A percentile compares a stretch with the other conserved stretches of the same genome.
Evolutionary conservation across 2,797 vertebrate genomes (phyloP).

Genomic region (Dicrostonyx torquatus): DNA sequence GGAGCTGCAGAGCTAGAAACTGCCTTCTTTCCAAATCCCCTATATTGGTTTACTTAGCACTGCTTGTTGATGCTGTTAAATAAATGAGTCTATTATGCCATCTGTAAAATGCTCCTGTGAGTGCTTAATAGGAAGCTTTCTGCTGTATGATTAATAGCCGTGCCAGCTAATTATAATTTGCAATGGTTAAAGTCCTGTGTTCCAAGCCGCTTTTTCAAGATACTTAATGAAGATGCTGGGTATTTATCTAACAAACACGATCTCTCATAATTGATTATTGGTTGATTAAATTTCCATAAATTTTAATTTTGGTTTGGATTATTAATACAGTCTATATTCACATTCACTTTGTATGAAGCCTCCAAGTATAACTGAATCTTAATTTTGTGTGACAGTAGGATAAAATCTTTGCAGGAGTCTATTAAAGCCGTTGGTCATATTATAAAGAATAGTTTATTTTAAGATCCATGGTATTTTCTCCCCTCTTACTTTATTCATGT

Average conservation of each 20-base stretch:
- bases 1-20: constrained; percentile 45
- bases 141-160: constrained; percentile 69
- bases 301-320: constrained; percentile 62
- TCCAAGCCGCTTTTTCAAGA: constrained; percentile 44
- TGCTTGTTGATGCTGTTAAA: constrained; percentile 62
- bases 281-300: constrained; percentile 72
- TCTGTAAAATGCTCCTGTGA: constrained; percentile 65
- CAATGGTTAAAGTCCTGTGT: constrained; percentile 55
- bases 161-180: constrained; percentile 73
- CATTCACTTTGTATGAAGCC: constrained; percentile 44
- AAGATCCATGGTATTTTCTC: not conserved
- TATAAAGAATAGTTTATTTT: not conserved
- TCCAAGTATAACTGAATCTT: constrained; percentile 49
- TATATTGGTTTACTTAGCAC: constrained; percentile 65
- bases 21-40: constrained; percentile 57
- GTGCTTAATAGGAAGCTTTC: constrained; percentile 63
- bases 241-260: constrained; percentile 54
- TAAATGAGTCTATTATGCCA: constrained; percentile 63
- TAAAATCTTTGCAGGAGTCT: constrained; percentile 11
- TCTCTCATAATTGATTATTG: constrained; percentile 66
- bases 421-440: not conserved
- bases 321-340: constrained; percentile 47
- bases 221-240: constrained; percentile 53
- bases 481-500: not conserved
- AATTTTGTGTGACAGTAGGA: constrained; percentile 39